Base-by-base conservation (phyloP, 2,888 invertebrate species). In the Nasonovia ribisnigri region DNA sequence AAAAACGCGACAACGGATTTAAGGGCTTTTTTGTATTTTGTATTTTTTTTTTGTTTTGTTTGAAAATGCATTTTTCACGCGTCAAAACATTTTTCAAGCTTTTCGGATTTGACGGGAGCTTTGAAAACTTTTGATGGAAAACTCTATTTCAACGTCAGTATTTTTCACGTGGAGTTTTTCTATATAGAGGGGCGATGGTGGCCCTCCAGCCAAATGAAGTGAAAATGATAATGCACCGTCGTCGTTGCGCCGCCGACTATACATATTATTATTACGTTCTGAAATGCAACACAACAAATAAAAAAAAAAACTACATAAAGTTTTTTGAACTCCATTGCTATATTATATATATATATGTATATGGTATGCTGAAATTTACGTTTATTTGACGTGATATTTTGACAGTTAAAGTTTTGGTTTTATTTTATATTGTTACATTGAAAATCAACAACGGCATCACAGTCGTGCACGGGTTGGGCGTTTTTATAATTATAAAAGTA, bases 91-190 rank as follows among this genome's bases (percentile, higher is more conserved):
- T 93, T 93, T 93, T 89, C 92, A 77, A 57, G 92, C 89, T 93
- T 93, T 93, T 57, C 46, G 84, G 77, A 93, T 93, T 93, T 93
- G 92, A 92, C 54, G 89, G 77, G 89, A 89, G 88, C 77, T 93
- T 89, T 93, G 92, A 48, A 93, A 93, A 93, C 84, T 93, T 93
- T 89, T 93, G 92, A 93, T 89, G 92, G 92, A 93, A 93, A 93
- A 89, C 84, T 88, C 88, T 93, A 89, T 84, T 84, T 89, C 84
- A 88, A 88, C 88, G 88, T 77, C 88, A 51, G 77, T 88, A 54
- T 92, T 48, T 60, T 67, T 60, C 46, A 36, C 92, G 92, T 26
- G 92, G 88, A 88, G 67, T 92, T 88, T 88, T 88, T 92, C 88
- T 42, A 77, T 77, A 54, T n/a, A 67, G 29, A 92, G 29, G 92